Evolutionary conservation across 2,888 invertebrate genomes (phyloP).

Genomic region (Hirtodrosophila confusa): DNA sequence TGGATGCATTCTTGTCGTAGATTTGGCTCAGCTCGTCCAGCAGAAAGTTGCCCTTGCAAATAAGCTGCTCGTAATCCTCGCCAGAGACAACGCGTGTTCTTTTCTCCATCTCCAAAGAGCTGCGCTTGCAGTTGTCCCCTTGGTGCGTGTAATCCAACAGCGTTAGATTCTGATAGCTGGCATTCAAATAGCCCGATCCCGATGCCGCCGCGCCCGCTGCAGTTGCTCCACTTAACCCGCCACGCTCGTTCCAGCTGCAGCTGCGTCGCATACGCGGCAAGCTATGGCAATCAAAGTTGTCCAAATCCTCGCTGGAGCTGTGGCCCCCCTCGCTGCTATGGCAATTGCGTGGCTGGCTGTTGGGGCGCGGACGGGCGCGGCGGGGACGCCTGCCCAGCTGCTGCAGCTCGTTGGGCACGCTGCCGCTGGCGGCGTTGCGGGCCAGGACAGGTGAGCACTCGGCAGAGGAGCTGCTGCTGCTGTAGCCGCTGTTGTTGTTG

Average conservation of each 20-base stretch:
- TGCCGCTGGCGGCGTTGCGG: constrained; percentile 25
- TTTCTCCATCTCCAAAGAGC: constrained; percentile 54
- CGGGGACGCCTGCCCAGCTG: constrained; percentile 67
- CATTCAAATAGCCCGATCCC: constrained; percentile 84
- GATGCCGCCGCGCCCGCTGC: constrained; percentile 3
- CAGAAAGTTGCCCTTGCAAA: constrained; percentile 82
- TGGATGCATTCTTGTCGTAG: constrained; percentile 86
- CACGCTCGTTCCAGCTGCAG: constrained; percentile 78
- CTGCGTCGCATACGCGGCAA: constrained; percentile 69
- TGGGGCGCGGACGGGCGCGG: constrained; percentile 19
- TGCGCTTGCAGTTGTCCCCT: constrained; percentile 50
- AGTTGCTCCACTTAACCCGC: constrained; percentile 27
- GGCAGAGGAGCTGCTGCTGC: constrained; percentile 29
- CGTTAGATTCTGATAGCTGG: constrained; percentile 87
- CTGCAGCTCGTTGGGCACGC: constrained; percentile 80
- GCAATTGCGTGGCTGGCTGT: constrained; percentile 5
- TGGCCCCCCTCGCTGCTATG: constrained; percentile 35
- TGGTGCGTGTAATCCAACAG: constrained; percentile 86
- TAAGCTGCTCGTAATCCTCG: constrained; percentile 74
- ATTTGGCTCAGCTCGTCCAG: constrained; percentile 85
- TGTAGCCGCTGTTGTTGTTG: constrained; percentile 11
- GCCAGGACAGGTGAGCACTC: constrained; percentile 31
- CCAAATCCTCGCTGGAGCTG: constrained; percentile 60
- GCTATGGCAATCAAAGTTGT: constrained; percentile 51
- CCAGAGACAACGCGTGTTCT: constrained; percentile 37